Conservation (phyloP, 2,113 vertebrate species). For the Centrocercus urophasianus region DNA sequence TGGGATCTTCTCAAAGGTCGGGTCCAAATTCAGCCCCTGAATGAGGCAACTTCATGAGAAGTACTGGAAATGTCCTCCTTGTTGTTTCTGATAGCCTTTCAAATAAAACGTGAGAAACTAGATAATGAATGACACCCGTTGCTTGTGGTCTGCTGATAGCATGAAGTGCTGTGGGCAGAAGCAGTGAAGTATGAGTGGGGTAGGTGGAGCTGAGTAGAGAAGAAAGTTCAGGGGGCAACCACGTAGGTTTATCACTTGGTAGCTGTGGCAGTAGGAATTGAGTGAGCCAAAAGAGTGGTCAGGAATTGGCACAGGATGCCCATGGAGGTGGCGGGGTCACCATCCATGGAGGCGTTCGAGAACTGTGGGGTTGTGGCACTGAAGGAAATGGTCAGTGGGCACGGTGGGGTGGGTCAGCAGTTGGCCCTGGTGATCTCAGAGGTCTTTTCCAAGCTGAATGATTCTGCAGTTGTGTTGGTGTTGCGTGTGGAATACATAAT, state of each 20-base stretch:
- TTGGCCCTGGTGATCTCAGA: too few species aligned
- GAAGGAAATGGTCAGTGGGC: too few species aligned
- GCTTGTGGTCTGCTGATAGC: rapidly evolving
- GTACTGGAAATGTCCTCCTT: rapidly evolving
- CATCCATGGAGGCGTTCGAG: too few species aligned
- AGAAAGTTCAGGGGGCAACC: not conserved
- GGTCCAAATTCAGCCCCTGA: not conserved
- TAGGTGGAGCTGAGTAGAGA: not conserved
- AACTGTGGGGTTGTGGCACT: too few species aligned
- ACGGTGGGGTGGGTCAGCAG: too few species aligned
- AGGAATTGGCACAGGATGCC: too few species aligned
- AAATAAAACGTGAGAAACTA: rapidly evolving
- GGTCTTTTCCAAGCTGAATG: too few species aligned
- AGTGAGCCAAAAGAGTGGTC: too few species aligned
- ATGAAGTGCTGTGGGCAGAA: not conserved
- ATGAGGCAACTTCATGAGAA: not conserved
- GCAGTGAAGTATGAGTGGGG: not conserved
- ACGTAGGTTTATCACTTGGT: not conserved
- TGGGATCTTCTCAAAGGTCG: not conserved
- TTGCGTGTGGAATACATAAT: not conserved
- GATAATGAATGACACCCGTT: rapidly evolving
- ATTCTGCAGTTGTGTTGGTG: not conserved
- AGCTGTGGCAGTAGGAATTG: not conserved
- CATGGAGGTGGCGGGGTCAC: too few species aligned
- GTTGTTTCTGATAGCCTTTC: not conserved